Conservation (phyloP, 1,140 invertebrate species). For the Leptonema lineaticorne region DNA sequence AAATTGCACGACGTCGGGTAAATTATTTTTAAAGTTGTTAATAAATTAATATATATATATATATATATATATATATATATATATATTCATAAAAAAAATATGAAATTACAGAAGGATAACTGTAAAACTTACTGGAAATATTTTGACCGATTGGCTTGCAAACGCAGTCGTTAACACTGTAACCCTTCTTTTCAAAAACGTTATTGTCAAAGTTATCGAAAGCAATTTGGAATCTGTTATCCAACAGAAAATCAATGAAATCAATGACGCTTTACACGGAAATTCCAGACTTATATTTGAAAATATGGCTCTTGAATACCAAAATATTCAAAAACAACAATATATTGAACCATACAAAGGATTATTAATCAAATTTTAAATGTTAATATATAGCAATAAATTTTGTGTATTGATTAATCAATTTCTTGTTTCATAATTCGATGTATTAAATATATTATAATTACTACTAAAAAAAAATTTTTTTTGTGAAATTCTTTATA, state of each 20-base stretch:
- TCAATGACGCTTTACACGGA: constrained; percentile 27
- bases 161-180: constrained; percentile 51
- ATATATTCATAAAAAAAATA: background rate
- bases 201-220: constrained; percentile 50
- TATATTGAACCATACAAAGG: too few relatives aligned
- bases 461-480: too few relatives aligned
- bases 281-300: background rate
- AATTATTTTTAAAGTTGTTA: background rate
- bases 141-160: constrained; percentile 51
- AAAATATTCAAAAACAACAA: background rate
- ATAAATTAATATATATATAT: background rate
- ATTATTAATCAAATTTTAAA: too few relatives aligned
- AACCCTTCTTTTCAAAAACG: constrained; percentile 49
- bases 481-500: too few relatives aligned
- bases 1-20: constrained; percentile 51
- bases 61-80: background rate
- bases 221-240: constrained; percentile 39
- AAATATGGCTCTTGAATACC: background rate
- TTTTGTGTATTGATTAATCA: too few relatives aligned
- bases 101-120: constrained; percentile 46
- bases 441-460: too few relatives aligned
- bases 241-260: constrained; percentile 33
- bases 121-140: constrained; percentile 52
- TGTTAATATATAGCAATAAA: too few relatives aligned
- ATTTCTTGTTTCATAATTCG: too few relatives aligned